Evolutionary conservation across 2,113 vertebrate genomes (phyloP), one percentile per base, ranked within the genome.

Genomic region (Centropus bengalensis): DNA sequence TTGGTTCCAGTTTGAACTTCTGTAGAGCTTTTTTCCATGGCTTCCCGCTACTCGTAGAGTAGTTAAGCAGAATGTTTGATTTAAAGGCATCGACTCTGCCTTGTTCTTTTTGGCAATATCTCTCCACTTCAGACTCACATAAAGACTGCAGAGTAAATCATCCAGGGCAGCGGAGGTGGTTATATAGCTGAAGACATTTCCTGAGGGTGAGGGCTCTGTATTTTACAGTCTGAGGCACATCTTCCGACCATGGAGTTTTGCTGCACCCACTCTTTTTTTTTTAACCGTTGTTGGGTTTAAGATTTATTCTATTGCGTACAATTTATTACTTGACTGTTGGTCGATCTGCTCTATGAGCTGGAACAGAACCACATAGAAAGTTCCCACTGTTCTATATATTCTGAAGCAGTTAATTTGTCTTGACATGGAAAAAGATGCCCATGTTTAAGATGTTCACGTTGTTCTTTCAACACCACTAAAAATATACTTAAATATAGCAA

Each of bases 91-190:
- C 56, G 82, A 77, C 59, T 94, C 28, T 74, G 47, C 32, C 68
- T 74, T 81, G 71, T 32, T 77, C 93, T 77, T 95, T 94, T 91
- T 93, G 91, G 93, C 91, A 96, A 17, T 52, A 85, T 36, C 75
- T 82, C 49, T 44, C 52, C 68, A 60, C 23, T 82, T 86, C 3
- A 88, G 68, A 33, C 42, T 87, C 19, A 88, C 58, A 89, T 44
- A 52, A 89, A 94, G 79, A 88, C 82, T 10, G 4, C 82, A 93
- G 70, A 80, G 23, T 88, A 85, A 89, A 86, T 93, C 66, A 91
- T 15, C 51, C 71, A 77, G 89, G 80, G 82, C 71, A 86, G 71
- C 51, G 88, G 60, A 82, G 70, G 82, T 63, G 91, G 68, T 75
- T 89, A 33, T 40, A 88, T 14, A 86, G 82, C 27, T 89, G 82